Evolutionary conservation across 2,797 vertebrate species (phyloP).

Genomic region (Peromyscus melanophrys): DNA sequence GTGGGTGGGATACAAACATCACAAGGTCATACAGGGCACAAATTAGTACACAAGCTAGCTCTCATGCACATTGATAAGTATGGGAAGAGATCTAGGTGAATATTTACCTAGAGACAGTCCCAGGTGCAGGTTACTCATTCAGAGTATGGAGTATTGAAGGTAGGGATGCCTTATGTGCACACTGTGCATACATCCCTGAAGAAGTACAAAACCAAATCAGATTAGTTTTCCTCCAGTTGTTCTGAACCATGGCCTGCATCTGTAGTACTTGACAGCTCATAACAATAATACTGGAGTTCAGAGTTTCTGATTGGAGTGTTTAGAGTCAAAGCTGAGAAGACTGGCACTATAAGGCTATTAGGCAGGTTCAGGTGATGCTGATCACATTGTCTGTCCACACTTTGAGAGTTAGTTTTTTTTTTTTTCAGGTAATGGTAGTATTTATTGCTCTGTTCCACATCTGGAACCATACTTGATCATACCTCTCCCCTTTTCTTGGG

Average conservation of each 20-base stretch:
- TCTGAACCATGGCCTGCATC: neutral
- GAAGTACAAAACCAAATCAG: neutral
- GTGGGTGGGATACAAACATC: neutral
- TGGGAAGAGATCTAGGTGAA: neutral
- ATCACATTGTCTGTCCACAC: neutral
- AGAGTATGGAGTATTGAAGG: neutral
- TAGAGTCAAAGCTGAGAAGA: neutral
- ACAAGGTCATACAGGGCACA: neutral
- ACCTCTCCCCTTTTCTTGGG: neutral
- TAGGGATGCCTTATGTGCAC: neutral
- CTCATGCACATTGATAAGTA: neutral
- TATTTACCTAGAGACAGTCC: neutral
- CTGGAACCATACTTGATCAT: neutral
- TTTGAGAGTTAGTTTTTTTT: too few species aligned
- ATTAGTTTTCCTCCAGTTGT: neutral
- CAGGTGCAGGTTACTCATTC: neutral
- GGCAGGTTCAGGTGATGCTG: neutral
- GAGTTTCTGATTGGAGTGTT: neutral
- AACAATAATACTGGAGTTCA: neutral
- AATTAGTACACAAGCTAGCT: neutral
- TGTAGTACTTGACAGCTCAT: neutral
- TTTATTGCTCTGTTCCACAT: neutral
- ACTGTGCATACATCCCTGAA: neutral
- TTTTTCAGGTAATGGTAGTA: neutral
- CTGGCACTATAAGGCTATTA: neutral